Evolutionary conservation across 2,113 vertebrate genomes (phyloP).

Genomic region (Actenoides lindsayi): DNA sequence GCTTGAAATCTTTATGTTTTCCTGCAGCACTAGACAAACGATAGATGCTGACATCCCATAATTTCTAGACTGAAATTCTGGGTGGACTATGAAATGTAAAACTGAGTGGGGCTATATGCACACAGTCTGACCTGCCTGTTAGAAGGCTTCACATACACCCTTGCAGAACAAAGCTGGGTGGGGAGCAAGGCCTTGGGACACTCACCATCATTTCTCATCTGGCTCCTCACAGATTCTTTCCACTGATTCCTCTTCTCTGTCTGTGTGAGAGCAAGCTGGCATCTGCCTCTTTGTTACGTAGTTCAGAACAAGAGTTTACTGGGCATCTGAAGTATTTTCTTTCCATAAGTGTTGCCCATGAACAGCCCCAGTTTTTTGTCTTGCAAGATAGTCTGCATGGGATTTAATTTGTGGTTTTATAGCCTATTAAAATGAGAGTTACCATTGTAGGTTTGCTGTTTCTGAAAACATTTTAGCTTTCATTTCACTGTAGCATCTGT

Average conservation of each 20-base stretch:
- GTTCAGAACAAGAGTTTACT: not conserved
- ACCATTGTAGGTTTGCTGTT: not conserved
- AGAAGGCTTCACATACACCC: not conserved
- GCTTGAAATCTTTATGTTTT: not conserved
- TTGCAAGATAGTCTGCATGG: not conserved
- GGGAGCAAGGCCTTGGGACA: not conserved
- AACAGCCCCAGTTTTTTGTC: not conserved
- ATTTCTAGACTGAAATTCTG: not conserved
- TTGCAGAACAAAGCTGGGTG: not conserved
- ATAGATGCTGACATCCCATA: not conserved
- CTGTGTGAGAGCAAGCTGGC: not conserved
- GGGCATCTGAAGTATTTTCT: not conserved
- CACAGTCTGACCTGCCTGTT: not conserved
- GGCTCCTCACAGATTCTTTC: not conserved
- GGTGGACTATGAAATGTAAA: not conserved
- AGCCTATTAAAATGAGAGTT: not conserved
- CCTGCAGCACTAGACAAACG: not conserved
- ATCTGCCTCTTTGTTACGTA: not conserved
- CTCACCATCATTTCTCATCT: rapidly evolving
- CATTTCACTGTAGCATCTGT: not conserved
- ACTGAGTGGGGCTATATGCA: not conserved
- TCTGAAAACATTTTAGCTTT: not conserved
- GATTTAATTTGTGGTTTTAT: not conserved
- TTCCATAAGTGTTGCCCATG: not conserved
- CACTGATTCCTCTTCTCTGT: not conserved